Base-by-base conservation (phyloP, 2,888 invertebrate species). In the Pandemis cinnamomeana region DNA sequence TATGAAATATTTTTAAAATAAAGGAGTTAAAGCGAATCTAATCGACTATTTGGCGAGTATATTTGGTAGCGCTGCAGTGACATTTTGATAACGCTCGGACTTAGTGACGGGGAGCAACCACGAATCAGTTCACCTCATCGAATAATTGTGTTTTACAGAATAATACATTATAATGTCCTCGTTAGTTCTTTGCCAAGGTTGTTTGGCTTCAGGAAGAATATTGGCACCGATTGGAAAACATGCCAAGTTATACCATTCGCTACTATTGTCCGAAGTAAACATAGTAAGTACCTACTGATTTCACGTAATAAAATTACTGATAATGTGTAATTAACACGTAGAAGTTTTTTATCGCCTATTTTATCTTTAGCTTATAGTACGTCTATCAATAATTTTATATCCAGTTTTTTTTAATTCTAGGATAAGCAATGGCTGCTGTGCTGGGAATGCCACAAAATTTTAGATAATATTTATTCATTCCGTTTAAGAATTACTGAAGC, bases 131-230 rank as follows among this genome's bases (percentile, higher is more conserved):
- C 13, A 71, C 68, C 68, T 75, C 64, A 15, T 53, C 48, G 42
- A 64, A 71, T 63, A 61, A 63, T 48, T 63, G 36, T 64, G 62
- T 68, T 67, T 72, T 68, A 75, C 71, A 55, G 68, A 71, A 72
- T 72, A 77, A 76, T 77, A 72, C 61, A 61, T 15, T 61, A 15
- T 20, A 78, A 55, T 73, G 63, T 60, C 62, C 8, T 10, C 51
- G 13, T 36, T 60, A 55, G 72, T 67, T 10, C 48, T 71, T 67
- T 76, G 76, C n/a, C 67, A 71, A 4, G 79, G 80, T 0, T 80
- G 80, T 53, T 71, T 80, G 60, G 71, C 79, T 6, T 64, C 68
- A 11, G 78, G 75, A 27, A 76, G 80, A 67, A 69, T 62, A 44
- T 51, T 79, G 41, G 7, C 60, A 3, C 60, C 75, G 3, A 75